phyloP scores from a whole-genome alignment of 2,888 invertebrate species.

The Hoplodrina ambigua region DNA sequence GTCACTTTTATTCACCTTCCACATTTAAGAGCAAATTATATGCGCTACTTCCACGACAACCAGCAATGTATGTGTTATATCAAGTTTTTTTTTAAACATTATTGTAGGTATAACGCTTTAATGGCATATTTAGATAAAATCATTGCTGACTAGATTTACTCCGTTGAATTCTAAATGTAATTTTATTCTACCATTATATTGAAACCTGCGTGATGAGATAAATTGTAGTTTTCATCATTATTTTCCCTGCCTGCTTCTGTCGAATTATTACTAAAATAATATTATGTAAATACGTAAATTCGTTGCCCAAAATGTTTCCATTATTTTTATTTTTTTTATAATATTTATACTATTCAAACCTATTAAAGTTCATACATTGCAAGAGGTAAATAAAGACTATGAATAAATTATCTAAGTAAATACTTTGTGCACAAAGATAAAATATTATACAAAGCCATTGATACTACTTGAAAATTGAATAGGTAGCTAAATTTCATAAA shows the following conservation, averaged over 20 bases:
- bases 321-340: background rate
- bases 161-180: background rate
- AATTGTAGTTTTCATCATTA: slow-evolving; percentile 3
- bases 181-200: background rate
- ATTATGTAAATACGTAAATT: background rate
- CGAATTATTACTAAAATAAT: background rate
- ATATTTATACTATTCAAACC: background rate
- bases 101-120: background rate
- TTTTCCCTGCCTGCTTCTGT: background rate
- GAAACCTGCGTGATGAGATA: background rate
- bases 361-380: background rate
- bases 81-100: background rate
- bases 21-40: background rate
- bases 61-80: background rate
- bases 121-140: background rate
- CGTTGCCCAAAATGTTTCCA: background rate
- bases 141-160: background rate
- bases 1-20: slow-evolving; percentile 40
- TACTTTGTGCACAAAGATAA: background rate
- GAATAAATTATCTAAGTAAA: background rate
- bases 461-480: background rate
- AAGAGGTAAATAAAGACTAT: background rate
- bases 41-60: slow-evolving; percentile 10
- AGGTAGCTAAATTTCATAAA: background rate
- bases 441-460: slow-evolving; percentile 15